Evolutionary conservation across 2,888 invertebrate species (phyloP).

Genomic region (Habroteleia sp.): DNA sequence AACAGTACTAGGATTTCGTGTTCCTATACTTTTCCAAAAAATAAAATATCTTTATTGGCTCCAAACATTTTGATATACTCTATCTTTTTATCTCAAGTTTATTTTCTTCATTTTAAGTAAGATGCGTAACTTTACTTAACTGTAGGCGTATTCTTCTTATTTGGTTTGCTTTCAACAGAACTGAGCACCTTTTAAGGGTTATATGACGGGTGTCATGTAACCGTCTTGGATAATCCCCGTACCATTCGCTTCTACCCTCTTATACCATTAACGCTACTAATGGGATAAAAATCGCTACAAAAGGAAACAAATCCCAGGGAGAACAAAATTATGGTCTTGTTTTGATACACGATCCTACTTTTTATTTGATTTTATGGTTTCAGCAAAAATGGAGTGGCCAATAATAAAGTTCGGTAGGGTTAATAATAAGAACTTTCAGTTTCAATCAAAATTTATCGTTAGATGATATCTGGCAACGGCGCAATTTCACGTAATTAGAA

Average conservation of each 20-base stretch:
- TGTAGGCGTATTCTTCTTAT: conserved; percentile 21
- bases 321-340: conserved; percentile 47
- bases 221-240: conserved; percentile 44
- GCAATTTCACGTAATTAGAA: conserved; percentile 15
- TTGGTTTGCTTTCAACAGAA: conserved; percentile 39
- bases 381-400: conserved; percentile 27
- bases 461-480: conserved; percentile 30
- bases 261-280: conserved; percentile 54
- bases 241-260: conserved; percentile 32
- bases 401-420: conserved; percentile 51
- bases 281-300: conserved; percentile 53
- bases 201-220: conserved; percentile 53
- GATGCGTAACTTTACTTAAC: conserved; percentile 35
- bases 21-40: too few relatives aligned
- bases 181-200: conserved; percentile 57
- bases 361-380: conserved; percentile 53
- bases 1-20: too few relatives aligned
- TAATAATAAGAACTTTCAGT: conserved; percentile 43
- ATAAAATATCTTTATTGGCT: too few relatives aligned
- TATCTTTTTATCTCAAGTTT: conserved; percentile 3
- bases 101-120: too few relatives aligned
- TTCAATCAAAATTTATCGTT: conserved; percentile 28
- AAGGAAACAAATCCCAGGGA: conserved; percentile 42
- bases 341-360: conserved; percentile 46
- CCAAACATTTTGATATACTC: too few relatives aligned